Evolutionary conservation across 2,797 vertebrate species (phyloP), one percentile per base, ranked within the genome.

Genomic region (Distichodus sexfasciatus): DNA sequence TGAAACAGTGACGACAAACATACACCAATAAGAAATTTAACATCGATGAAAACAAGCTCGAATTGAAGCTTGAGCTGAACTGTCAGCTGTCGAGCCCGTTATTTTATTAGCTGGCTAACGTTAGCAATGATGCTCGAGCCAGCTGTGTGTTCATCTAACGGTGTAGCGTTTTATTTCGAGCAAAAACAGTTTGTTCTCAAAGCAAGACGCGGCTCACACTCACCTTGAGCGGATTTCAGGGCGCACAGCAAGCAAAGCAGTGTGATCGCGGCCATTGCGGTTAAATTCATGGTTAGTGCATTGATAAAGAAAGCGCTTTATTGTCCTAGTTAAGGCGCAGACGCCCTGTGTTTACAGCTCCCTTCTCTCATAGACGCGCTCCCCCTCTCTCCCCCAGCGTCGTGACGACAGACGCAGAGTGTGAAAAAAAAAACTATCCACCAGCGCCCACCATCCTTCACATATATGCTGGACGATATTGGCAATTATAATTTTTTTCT

Each of bases 241-340:
- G 87, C 75, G 54, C 53, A 88, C 7, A 76, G 79, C 72, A 88
- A 68, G 73, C 88, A 80, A 72, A 88, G 75, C 71, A 89, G 69
- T 82, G 86, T 84, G 6, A 89, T 77, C 62, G 85, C 80, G 69
- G 89, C 79, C 86, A 86, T 84, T 61, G 83, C 83, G 79, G 86
- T 64, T 72, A 89, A 74, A 84, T 85, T 87, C 90, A 91, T 91
- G 78, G 85, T 88, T 89, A 86, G 73, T 83, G 78, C 87, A 90
- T 89, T 87, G 89, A 89, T 74, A 40, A 81, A 84, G 83, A 79
- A 86, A 81, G 77, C 82, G 89, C 84, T 90, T 88, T 89, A 88
- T 88, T 91, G 90, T 92, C 89, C 90, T 88, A 87, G 82, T 88
- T 88, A 85, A 90, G 86, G 86, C 87, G 86, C 87, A 90, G 88